Evolutionary conservation across 2,113 vertebrate species (phyloP), one percentile per base, ranked within the genome.

Genomic region (Mobula hypostoma): DNA sequence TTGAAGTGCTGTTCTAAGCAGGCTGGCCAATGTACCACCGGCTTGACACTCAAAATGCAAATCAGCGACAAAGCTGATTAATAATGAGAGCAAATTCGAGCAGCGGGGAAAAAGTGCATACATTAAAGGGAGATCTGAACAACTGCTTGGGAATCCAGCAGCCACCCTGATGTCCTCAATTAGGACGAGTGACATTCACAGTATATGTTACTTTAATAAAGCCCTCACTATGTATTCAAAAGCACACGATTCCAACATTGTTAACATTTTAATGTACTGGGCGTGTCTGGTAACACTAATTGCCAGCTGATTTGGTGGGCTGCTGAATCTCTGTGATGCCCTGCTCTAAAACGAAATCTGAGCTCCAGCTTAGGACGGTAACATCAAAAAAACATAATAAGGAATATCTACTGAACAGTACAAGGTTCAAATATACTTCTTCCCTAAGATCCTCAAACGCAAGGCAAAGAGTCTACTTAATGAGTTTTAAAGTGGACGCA

Each of bases 231-330:
- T 96, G 98, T 99, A 99, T 99, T 99, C 98, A 97, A 97, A 98
- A 98, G 98, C 98, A 98, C 98, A 98, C 96, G 97, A 98, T 97
- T 98, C 98, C 97, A 98, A 98, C 98, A 98, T 98, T 98, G 98
- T 99, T 99, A 99, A 99, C 98, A 99, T 99, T 98, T 98, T 99
- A 99, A 99, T 99, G 98, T 99, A 97, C 98, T 98, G 98, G 98
- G 97, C 97, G 98, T 98, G 98, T 97, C 94, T 95, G 97, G 97
- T 98, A 98, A 99, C 98, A 98, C 98, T 99, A 99, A 99, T 99
- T 99, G 99, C 98, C 98, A 98, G 98, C 98, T 98, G 98, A 97
- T 98, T 98, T 98, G 97, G 97, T 97, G 97, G 97, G 21, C 2
- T 98, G 97, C 97, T 97, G 98, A 98, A 98, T 98, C 98, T 97